Evolutionary conservation across 1,140 invertebrate genomes (phyloP), one percentile per base, ranked within the genome.

Genomic region (Dufourea novaeangliae): DNA sequence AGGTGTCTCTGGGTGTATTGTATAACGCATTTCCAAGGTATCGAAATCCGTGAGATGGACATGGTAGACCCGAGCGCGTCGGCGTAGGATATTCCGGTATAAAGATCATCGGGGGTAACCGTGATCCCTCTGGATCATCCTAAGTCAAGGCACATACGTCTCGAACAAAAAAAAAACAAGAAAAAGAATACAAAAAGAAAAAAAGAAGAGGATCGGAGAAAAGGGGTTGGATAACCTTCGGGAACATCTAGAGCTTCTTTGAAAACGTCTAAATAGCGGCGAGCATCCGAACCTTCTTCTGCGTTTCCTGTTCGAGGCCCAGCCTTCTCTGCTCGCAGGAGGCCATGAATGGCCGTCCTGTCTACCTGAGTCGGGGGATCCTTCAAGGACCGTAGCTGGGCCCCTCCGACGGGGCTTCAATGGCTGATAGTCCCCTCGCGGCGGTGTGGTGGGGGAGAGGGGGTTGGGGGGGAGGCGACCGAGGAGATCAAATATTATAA

Each of bases 401-500:
- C 20, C 41, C 34, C 62, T 54, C 22, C 34, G 34, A 37, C 22
- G 39, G 41, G 17, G 56, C 44, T 56, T 64, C 69, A 63, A 78
- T 81, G 79, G 41, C 50, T 69, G 63, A 79, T 59, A 54, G 25
- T 46, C 17, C 66, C 67, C 25, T 62, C 68, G 37, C 54, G 17
- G 11, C 39, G 41, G 25, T 12, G 1, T 12, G 22, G 37, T 8
- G n/a, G n/a, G n/a, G n/a, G n/a, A n/a, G n/a, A n/a, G n/a, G n/a
- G n/a, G n/a, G n/a, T n/a, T n/a, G n/a, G n/a, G n/a, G n/a, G n/a
- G n/a, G n/a, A n/a, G n/a, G n/a, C n/a, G n/a, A n/a, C 27, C n/a
- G 41, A 54, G 61, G 71, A 69, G 17, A 76, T 83, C 81, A 80
- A 84, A 83, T 80, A 83, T 77, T 83, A 71, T 83, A 83, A 84